Evolutionary conservation across 2,888 invertebrate genomes (phyloP).

Genomic region (Eupithecia inturbata): DNA sequence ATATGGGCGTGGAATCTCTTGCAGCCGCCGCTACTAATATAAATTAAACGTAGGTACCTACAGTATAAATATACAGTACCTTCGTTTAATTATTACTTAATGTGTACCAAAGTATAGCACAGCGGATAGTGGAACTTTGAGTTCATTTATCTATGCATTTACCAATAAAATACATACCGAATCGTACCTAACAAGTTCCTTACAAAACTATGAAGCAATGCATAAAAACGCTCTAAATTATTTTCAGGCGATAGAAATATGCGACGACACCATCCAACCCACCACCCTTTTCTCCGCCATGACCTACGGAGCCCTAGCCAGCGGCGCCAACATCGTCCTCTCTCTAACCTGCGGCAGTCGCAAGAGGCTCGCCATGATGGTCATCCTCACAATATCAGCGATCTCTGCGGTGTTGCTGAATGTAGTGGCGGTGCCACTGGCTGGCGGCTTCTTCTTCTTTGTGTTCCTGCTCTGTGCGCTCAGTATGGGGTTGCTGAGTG

Average conservation of each 20-base stretch:
- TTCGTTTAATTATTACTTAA: too few relatives aligned
- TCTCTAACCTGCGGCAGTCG: slow-evolving; percentile 73
- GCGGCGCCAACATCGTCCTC: slow-evolving; percentile 68
- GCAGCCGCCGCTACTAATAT: too few relatives aligned
- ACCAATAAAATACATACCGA: background rate
- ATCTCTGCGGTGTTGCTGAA: slow-evolving; percentile 67
- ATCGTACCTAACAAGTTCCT: background rate
- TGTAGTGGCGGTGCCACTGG: slow-evolving; percentile 66
- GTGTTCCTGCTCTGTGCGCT: slow-evolving; percentile 75
- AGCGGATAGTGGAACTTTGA: too few relatives aligned
- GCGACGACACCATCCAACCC: slow-evolving; percentile 75
- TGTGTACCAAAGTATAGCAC: too few relatives aligned
- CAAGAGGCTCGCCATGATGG: slow-evolving; percentile 74
- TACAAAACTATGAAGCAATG: background rate
- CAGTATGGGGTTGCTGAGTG: slow-evolving; percentile 76
- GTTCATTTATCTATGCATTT: too few relatives aligned
- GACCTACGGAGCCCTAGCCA: slow-evolving; percentile 75
- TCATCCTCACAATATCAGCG: slow-evolving; percentile 64
- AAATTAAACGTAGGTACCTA: too few relatives aligned
- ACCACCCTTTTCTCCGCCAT: slow-evolving; percentile 77
- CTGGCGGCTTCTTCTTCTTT: slow-evolving; percentile 78
- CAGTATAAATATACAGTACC: too few relatives aligned
- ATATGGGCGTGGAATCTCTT: too few relatives aligned
- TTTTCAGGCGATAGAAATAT: slow-evolving; percentile 62
- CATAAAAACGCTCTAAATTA: slow-evolving; percentile 16